Base-by-base conservation (phyloP, 2,797 vertebrate genomes). In the Holocentrus rufus region DNA sequence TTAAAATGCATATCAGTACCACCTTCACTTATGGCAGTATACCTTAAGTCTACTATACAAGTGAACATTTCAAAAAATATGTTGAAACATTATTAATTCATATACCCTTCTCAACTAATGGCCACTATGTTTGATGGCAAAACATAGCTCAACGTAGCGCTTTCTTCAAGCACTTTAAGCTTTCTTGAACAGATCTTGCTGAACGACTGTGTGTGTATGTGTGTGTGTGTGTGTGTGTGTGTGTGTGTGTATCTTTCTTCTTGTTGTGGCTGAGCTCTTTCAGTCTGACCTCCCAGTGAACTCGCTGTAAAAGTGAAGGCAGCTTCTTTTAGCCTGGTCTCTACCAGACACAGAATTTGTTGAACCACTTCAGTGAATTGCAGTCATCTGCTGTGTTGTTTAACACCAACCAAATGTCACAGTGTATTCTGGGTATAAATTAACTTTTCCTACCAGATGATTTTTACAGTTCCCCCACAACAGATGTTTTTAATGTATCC, bases 1-100 rank as follows among this genome's bases (percentile, higher is more conserved):
- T 23, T 23, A 54, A 14, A 10, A 74, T 61, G 34, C 30, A 72
- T 77, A 75, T 76, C 60, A 72, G 42, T 23, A 65, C 85, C 79
- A 67, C 36, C 72, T 79, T 83, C 50, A 68, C 76, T 34, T 44
- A 8, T 52, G 61, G 76, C 47, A 63, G 62, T 56, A 22, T 11
- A 10, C 76, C 61, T 20, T 11, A 11, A 72, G 22, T 22, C 31
- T 5, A 34, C 31, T 34, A 34, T 34, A 34, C 7, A 1, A 34
- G 31, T 34, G 31, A 47, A 7, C 46, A 36, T n/a, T 58, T 20
- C 9, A 39, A 59, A 39, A 39, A 31, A 36, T 31, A 27, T 17
- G 11, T 9, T 18, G 4, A 8, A 22, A 42, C 57, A 59, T 59
- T 42, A 59, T 9, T 59, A 22, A 42, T 59, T 59, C 57, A 59